Conservation (phyloP, 2,797 vertebrate species). For the Orestias chungarensis region DNA sequence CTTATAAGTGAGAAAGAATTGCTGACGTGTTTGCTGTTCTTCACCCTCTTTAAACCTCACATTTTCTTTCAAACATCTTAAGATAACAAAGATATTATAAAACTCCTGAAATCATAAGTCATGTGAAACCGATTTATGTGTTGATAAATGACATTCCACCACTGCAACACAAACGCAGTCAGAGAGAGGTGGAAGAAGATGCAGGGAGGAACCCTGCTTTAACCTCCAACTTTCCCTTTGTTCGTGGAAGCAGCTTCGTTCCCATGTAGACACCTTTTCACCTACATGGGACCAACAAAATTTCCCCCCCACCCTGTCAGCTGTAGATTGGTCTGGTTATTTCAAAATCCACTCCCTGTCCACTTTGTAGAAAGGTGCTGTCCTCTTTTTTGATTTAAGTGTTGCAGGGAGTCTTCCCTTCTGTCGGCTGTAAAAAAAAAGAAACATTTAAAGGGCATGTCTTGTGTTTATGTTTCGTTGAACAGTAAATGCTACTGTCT, state of each 20-base stretch:
- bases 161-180: neutral
- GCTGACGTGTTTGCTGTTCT: neutral
- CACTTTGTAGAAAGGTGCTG: neutral
- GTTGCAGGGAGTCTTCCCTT: neutral
- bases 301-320: too few species aligned
- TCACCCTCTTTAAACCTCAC: neutral
- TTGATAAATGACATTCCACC: neutral
- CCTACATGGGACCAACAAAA: neutral
- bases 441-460: neutral
- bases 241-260: neutral
- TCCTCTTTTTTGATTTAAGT: neutral
- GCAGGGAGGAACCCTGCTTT: neutral
- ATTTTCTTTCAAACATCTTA: neutral
- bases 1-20: neutral
- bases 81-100: neutral
- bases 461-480: neutral
- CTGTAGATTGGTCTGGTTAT: neutral
- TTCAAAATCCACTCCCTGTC: slow-evolving; percentile 2
- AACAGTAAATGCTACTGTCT: neutral
- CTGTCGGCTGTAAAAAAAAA: neutral
- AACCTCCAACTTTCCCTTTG: neutral
- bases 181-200: neutral
- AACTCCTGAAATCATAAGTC: neutral
- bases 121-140: neutral
- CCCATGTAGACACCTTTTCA: neutral